Conservation (phyloP, 2,797 vertebrate species). For the Rousettus madagascariensis region DNA sequence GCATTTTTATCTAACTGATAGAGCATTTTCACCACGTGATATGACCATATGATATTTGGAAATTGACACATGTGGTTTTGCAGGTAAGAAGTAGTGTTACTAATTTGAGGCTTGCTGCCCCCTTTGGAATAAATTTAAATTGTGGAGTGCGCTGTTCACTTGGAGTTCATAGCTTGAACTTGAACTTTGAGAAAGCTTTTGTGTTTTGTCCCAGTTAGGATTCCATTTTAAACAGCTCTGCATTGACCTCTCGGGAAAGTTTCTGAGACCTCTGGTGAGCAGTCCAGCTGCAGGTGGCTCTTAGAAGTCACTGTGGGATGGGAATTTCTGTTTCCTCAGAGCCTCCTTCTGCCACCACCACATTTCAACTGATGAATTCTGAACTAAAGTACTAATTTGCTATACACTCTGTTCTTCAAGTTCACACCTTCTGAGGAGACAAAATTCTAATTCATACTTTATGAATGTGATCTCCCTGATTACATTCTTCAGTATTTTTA, state of each 20-base stretch:
- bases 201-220: background rate
- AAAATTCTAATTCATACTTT: background rate
- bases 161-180: background rate
- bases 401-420: background rate
- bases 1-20: background rate
- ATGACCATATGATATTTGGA: background rate
- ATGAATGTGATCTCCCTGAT: background rate
- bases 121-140: conserved; percentile 20
- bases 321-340: background rate
- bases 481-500: background rate
- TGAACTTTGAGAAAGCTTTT: background rate
- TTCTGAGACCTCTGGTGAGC: background rate
- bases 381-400: background rate
- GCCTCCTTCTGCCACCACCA: background rate
- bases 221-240: conserved; percentile 34
- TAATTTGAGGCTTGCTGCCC: background rate
- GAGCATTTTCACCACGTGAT: background rate
- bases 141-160: background rate
- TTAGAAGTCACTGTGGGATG: background rate
- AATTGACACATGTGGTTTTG: background rate
- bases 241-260: conserved; percentile 23
- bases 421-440: background rate
- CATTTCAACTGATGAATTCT: background rate
- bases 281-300: background rate
- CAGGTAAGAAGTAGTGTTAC: background rate